These are phyloP conservation scores for Ornithorhynchus anatinus DNA, from an alignment of 2,113 vertebrate species.

Conservation along the genomic window DNA sequence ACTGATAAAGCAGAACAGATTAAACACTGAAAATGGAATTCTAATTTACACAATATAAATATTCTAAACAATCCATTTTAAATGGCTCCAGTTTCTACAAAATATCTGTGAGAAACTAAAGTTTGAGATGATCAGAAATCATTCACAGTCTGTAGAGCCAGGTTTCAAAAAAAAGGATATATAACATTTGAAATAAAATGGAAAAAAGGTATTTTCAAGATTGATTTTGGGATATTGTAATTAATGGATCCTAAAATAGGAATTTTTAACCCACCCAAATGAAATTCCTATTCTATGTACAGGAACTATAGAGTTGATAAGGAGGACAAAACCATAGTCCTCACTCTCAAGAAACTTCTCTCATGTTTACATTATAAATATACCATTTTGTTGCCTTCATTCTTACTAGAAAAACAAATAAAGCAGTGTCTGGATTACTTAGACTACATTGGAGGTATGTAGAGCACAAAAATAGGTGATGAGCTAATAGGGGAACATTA, in stretches of 20 bases:
- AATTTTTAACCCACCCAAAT: neutral
- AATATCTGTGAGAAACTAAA: constrained; percentile 19
- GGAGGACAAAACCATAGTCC: no score
- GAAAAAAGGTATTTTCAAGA: neutral
- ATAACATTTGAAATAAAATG: neutral
- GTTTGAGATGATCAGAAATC: constrained; percentile 22
- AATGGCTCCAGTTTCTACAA: constrained; percentile 25
- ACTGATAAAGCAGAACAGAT: constrained; percentile 33
- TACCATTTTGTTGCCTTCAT: no score
- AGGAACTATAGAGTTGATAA: no score
- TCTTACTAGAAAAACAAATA: no score
- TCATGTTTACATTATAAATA: no score
- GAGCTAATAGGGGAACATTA: no score
- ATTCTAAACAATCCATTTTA: constrained; percentile 28
- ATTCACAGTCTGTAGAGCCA: constrained; percentile 14
- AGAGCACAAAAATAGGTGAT: no score
- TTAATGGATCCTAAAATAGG: constrained; percentile 2
- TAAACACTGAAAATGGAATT: constrained; percentile 18
- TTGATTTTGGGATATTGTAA: constrained; percentile 10
- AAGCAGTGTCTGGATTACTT: no score
- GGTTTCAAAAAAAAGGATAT: constrained; percentile 11
- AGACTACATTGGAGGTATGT: no score
- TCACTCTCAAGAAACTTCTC: no score
- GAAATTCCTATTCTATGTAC: no score
- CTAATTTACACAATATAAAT: constrained; percentile 27